Evolutionary conservation across 1,140 invertebrate species (phyloP).

Genomic region (Saccostrea cuccullata): DNA sequence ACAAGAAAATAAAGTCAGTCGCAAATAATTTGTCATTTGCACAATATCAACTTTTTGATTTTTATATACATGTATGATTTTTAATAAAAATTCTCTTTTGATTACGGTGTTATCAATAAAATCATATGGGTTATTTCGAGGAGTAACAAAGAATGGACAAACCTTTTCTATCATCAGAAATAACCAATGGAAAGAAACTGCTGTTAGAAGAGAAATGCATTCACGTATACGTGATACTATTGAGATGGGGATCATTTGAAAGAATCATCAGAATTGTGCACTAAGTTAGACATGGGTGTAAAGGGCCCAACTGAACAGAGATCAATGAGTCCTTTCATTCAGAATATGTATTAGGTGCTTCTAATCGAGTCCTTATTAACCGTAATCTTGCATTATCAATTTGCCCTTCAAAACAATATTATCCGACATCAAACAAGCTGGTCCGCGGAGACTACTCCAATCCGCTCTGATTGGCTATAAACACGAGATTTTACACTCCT

Average conservation of each 20-base stretch:
- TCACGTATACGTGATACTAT: background rate
- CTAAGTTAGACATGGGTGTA: constrained; percentile 14
- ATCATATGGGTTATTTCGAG: background rate
- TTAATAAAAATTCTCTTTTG: background rate
- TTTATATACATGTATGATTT: constrained; percentile 9
- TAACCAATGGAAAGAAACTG: background rate
- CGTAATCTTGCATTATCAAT: constrained; percentile 37
- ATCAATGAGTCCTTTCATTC: constrained; percentile 15
- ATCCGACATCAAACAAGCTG: constrained; percentile 26
- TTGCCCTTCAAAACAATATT: constrained; percentile 34
- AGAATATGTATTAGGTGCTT: constrained; percentile 36
- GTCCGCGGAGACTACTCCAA: constrained; percentile 7
- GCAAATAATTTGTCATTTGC: background rate
- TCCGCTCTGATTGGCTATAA: constrained; percentile 32
- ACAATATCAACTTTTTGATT: constrained; percentile 9
- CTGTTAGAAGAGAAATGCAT: background rate
- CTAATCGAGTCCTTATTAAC: constrained; percentile 35
- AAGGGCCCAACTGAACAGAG: background rate
- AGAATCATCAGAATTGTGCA: background rate
- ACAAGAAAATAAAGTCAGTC: background rate
- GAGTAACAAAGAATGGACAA: no score
- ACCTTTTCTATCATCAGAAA: background rate
- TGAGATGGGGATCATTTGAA: background rate
- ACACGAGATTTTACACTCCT: constrained; percentile 33
- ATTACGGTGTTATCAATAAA: background rate